Evolutionary conservation across 2,113 vertebrate species (phyloP), one percentile per base, ranked within the genome.

Genomic region (Empidonax traillii): DNA sequence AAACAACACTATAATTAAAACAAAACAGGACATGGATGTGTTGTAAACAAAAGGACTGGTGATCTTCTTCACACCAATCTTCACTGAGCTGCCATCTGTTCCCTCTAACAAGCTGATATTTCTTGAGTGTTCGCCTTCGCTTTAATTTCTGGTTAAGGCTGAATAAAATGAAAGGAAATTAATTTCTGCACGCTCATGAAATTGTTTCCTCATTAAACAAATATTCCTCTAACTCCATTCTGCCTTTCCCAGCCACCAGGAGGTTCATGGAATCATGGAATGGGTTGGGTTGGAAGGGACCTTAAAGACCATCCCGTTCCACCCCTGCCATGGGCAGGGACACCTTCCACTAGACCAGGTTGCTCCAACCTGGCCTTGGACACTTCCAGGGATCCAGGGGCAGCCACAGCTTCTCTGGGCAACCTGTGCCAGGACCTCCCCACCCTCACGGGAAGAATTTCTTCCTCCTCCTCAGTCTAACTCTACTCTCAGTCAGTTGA

Each of bases 41-140:
- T 96, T 95, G 93, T 93, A 94, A 97, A 96, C 83, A 95, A 92
- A 96, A 89, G 93, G 94, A 71, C 94, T 90, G 90, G 93, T 88
- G 90, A 89, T 95, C 93, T 85, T 76, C 90, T 68, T 89, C 86
- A 25, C 47, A 92, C 83, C 81, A 72, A 85, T 93, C 90, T 97
- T 94, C 61, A 14, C 90, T 72, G 93, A 94, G 91, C 87, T 82
- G 91, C 95, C 95, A 96, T 97, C 96, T 96, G 96, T 94, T 97
- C 95, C 1, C 67, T 87, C 31, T 65, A 95, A 94, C 78, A 53
- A 95, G 93, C 91, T 89, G 72, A 9, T 85, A 91, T 61, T 95
- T 85, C 95, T 93, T 22, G 39, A 92, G 87, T 49, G 56, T 80
- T 85, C 6, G 1, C 46, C 3, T 7, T 72, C 28, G 14, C 56